Evolutionary conservation across 2,797 vertebrate genomes (phyloP).

Genomic region (Caiman crocodilus): DNA sequence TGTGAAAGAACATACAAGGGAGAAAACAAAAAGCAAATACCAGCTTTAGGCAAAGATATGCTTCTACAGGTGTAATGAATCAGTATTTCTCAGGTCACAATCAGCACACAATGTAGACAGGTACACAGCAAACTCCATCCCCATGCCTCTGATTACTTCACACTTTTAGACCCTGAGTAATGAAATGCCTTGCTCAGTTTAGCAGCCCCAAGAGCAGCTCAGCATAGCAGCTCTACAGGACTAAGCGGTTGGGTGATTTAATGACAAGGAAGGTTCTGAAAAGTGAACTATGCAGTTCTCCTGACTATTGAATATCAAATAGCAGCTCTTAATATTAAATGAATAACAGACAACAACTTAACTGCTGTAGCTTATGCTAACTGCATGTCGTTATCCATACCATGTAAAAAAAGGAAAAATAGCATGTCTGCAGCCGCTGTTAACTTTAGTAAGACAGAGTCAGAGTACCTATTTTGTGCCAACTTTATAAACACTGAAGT

Average conservation of each 20-base stretch:
- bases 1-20: neutral
- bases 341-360: neutral
- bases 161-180: no score
- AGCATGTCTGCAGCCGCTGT: neutral
- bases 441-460: neutral
- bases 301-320: neutral
- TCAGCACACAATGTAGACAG: neutral
- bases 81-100: neutral
- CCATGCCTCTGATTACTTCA: no score
- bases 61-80: neutral
- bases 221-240: neutral
- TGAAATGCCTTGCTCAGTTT: neutral
- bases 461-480: neutral
- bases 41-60: slow-evolving; percentile 6
- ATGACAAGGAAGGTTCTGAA: neutral
- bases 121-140: no score
- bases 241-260: neutral
- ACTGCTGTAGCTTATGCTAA: neutral
- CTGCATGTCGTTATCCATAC: neutral
- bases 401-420: neutral
- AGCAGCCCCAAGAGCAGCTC: neutral
- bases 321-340: neutral
- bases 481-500: neutral
- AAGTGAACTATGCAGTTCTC: neutral
- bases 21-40: neutral